Evolutionary conservation across 2,113 vertebrate genomes (phyloP).

Genomic region (Macheiramphus alcinus): DNA sequence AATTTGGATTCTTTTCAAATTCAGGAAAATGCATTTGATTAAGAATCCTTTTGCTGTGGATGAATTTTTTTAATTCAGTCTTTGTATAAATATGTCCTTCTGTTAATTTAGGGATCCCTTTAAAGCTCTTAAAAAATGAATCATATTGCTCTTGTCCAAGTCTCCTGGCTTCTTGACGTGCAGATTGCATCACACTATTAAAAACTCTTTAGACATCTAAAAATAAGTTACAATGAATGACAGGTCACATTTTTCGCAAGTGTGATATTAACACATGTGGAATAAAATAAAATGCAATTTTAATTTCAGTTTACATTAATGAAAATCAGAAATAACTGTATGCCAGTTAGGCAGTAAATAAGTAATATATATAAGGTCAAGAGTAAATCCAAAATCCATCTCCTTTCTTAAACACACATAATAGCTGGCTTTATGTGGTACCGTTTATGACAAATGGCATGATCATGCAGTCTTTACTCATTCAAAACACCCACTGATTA

Average conservation of each 20-base stretch:
- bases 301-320: not conserved
- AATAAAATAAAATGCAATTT: not conserved
- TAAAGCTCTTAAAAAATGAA: slow-evolving; percentile 33
- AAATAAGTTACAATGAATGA: slow-evolving; percentile 40
- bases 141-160: slow-evolving; percentile 35
- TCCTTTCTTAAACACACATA: slow-evolving; percentile 29
- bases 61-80: not conserved
- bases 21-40: slow-evolving; percentile 31
- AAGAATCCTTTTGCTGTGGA: not conserved
- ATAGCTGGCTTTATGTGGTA: slow-evolving; percentile 48
- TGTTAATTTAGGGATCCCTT: slow-evolving; percentile 31
- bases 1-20: slow-evolving; percentile 34
- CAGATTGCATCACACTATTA: slow-evolving; percentile 32
- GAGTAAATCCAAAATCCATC: slow-evolving; percentile 15
- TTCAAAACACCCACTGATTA: slow-evolving; percentile 64
- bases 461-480: slow-evolving; percentile 66
- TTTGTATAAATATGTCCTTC: not conserved
- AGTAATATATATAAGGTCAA: not conserved
- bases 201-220: slow-evolving; percentile 31
- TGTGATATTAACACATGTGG: not conserved
- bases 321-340: slow-evolving; percentile 4
- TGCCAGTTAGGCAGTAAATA: not conserved
- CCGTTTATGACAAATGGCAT: slow-evolving; percentile 60
- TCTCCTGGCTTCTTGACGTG: slow-evolving; percentile 30
- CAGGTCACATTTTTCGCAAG: slow-evolving; percentile 9